Evolutionary conservation across 2,888 invertebrate genomes (phyloP).

Genomic region (Aphrophora alni): DNA sequence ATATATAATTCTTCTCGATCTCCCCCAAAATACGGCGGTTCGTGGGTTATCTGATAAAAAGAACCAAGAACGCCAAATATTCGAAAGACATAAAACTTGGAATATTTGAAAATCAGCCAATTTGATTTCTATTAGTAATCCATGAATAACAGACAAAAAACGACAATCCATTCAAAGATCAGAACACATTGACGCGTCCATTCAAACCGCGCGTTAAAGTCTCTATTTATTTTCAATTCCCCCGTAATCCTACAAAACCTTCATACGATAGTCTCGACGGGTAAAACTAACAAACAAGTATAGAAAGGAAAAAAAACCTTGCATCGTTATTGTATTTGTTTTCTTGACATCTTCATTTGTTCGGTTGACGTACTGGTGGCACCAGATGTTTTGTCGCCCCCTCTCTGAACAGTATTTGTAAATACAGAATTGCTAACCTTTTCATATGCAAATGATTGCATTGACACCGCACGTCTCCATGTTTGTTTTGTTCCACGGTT

Average conservation of each 20-base stretch:
- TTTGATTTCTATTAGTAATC: too few relatives aligned
- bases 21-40: too few relatives aligned
- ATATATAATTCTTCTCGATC: too few relatives aligned
- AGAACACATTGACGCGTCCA: not conserved
- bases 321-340: not conserved
- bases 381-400: not conserved
- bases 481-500: not conserved
- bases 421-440: not conserved
- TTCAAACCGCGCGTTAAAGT: not conserved
- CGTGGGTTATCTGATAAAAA: too few relatives aligned
- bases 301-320: not conserved
- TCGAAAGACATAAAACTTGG: too few relatives aligned
- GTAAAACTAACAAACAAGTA: too few relatives aligned
- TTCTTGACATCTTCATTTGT: too few relatives aligned
- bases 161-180: too few relatives aligned
- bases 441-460: not conserved
- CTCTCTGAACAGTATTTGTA: not conserved
- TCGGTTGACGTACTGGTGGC: not conserved
- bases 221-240: not conserved
- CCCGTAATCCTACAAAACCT: not conserved
- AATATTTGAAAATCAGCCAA: too few relatives aligned
- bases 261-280: too few relatives aligned
- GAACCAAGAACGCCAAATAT: too few relatives aligned
- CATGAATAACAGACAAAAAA: too few relatives aligned
- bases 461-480: not conserved